Conservation (phyloP, 1,140 invertebrate genomes). For the Thalassaphorura encarpata region DNA sequence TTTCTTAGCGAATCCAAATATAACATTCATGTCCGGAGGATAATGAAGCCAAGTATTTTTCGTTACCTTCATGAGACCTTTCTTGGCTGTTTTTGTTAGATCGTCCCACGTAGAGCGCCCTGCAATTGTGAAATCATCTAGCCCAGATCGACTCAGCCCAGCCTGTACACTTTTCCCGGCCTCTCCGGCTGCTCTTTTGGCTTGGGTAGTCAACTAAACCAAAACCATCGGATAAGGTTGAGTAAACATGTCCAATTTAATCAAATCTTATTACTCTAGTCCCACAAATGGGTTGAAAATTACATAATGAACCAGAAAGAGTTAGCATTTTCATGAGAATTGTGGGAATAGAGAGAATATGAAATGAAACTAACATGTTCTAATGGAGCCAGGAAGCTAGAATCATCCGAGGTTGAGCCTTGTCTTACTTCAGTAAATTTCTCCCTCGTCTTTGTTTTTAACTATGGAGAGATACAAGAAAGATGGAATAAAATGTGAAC, state of each 20-base stretch:
- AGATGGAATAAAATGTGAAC: conserved; percentile 6
- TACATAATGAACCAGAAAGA: not conserved
- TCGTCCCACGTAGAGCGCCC: conserved; percentile 75
- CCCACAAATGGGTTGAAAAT: not conserved
- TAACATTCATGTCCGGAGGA: not conserved
- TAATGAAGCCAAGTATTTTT: not conserved
- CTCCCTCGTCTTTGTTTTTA: conserved; percentile 35
- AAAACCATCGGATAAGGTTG: conserved; percentile 1
- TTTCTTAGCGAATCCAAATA: not conserved
- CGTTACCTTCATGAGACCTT: conserved; percentile 67
- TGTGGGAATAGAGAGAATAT: not conserved
- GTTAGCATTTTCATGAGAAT: not conserved
- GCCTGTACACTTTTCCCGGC: conserved; percentile 69
- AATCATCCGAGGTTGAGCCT: conserved; percentile 30
- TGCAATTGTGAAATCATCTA: conserved; percentile 76
- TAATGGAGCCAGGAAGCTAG: conserved; percentile 33
- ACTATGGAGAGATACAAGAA: conserved; percentile 16
- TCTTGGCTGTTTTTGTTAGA: conserved; percentile 83
- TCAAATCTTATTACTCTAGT: not conserved
- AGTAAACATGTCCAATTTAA: not conserved
- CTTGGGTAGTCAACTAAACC: conserved; percentile 66
- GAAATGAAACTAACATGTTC: conserved; percentile 25
- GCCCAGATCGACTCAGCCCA: conserved; percentile 60
- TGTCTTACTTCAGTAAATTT: conserved; percentile 35
- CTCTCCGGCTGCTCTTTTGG: conserved; percentile 77